Conservation (phyloP, 2,888 invertebrate species). For the Drosophila neonasuta region DNA sequence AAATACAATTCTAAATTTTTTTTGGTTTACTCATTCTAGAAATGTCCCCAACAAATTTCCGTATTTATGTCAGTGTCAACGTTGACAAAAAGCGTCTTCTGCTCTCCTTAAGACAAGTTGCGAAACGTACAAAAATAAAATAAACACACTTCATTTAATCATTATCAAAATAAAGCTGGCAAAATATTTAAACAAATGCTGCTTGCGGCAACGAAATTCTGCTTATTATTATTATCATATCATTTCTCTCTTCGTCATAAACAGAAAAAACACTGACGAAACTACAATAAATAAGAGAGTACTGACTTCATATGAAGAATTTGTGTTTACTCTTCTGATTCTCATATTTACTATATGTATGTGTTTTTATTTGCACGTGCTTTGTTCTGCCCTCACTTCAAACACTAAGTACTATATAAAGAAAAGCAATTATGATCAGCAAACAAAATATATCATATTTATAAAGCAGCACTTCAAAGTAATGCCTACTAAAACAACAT, state of each 20-base stretch:
- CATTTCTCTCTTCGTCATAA: constrained; percentile 17
- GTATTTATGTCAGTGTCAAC: constrained; percentile 24
- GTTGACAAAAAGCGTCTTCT: constrained; percentile 11
- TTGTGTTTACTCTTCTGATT: constrained; percentile 6
- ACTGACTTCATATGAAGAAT: neutral
- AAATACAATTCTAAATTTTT: neutral
- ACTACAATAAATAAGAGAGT: constrained; percentile 32
- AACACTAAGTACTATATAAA: neutral
- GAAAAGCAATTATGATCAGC: neutral
- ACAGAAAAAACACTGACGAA: constrained; percentile 19
- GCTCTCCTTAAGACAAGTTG: constrained; percentile 7
- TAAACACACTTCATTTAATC: constrained; percentile 51
- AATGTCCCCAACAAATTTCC: neutral
- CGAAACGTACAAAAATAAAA: constrained; percentile 23
- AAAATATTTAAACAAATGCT: constrained; percentile 60
- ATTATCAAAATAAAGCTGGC: constrained; percentile 36
- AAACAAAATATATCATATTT: neutral
- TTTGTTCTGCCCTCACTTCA: neutral
- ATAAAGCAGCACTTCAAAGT: neutral
- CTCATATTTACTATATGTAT: neutral
- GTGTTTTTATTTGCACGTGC: constrained; percentile 9
- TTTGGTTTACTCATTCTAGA: neutral
- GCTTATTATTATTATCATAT: constrained; percentile 42
- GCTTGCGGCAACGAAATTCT: constrained; percentile 26
- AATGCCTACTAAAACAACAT: neutral